These are phyloP conservation scores for Leptobrachium ailaonicum DNA, from an alignment of 2,113 vertebrate genomes.

Conservation along the genomic window DNA sequence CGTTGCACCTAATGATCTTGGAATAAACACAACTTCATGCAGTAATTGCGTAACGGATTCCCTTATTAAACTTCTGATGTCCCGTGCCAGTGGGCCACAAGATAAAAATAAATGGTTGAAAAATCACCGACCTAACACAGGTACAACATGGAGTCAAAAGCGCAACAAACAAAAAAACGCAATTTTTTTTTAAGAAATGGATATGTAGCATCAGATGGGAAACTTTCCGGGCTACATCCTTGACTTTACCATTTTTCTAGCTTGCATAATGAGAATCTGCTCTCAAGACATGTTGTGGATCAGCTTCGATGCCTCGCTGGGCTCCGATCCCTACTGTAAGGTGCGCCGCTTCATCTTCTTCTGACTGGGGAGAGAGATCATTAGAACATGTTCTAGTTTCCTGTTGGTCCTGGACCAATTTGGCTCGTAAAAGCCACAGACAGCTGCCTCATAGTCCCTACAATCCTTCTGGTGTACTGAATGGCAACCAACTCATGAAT, in stretches of 20 bases:
- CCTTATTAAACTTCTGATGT: too few relatives aligned
- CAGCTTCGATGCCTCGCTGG: not conserved
- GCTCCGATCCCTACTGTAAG: not conserved
- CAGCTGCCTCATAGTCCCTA: conserved; percentile 34
- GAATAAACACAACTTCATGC: too few relatives aligned
- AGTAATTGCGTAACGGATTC: too few relatives aligned
- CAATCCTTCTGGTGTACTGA: conserved; percentile 30
- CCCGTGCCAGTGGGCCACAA: too few relatives aligned
- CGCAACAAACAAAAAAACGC: too few relatives aligned
- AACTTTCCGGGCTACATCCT: not conserved
- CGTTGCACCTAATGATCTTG: too few relatives aligned
- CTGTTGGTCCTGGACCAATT: conserved; percentile 23
- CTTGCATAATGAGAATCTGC: conserved; percentile 19
- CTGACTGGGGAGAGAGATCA: not conserved
- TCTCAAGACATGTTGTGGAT: not conserved
- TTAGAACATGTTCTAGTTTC: conserved; percentile 12
- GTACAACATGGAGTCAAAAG: too few relatives aligned
- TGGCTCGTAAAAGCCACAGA: conserved; percentile 38
- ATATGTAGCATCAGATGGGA: not conserved
- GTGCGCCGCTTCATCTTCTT: conserved; percentile 8
- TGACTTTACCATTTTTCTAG: not conserved
- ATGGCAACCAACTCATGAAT: conserved; percentile 35
- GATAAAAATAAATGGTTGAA: too few relatives aligned
- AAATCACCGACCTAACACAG: too few relatives aligned
- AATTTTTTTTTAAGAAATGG: too few relatives aligned